These are phyloP conservation scores for Ispidina lecontei DNA, from an alignment of 2,797 vertebrate species.

Conservation along the genomic window DNA sequence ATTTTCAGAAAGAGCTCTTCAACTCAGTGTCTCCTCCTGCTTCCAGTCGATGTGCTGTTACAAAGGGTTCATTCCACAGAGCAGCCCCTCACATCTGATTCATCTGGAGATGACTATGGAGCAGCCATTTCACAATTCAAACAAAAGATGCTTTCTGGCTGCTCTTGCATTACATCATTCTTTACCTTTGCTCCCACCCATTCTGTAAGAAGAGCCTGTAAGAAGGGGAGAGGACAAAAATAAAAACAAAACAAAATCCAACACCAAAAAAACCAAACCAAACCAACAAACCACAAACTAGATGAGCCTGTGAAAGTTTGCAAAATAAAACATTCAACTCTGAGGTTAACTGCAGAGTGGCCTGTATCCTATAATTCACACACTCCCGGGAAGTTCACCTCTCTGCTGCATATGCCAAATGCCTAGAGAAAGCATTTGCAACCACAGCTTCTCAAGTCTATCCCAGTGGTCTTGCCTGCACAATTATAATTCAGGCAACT, in stretches of 20 bases:
- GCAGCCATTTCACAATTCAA: constrained; percentile 68
- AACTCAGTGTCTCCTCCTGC: constrained; percentile 74
- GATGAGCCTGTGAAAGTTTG: not conserved
- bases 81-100: constrained; percentile 75
- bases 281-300: not conserved
- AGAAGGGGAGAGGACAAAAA: constrained; percentile 1
- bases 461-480: not conserved
- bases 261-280: not conserved
- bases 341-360: not conserved
- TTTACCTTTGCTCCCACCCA: constrained; percentile 78
- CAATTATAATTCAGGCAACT: constrained; percentile 51
- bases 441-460: not conserved
- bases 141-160: constrained; percentile 80
- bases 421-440: not conserved
- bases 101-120: constrained; percentile 71
- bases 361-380: not conserved
- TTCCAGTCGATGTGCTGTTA: constrained; percentile 53
- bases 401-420: not conserved
- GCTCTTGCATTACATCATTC: constrained; percentile 77
- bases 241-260: not conserved
- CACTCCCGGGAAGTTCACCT: not conserved
- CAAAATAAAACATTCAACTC: not conserved
- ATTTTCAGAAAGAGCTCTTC: constrained; percentile 76
- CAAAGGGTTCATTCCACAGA: constrained; percentile 73
- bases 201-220: constrained; percentile 61